Evolutionary conservation across 2,888 invertebrate genomes (phyloP), one percentile per base, ranked within the genome.

Genomic region (Oscheius sp.): DNA sequence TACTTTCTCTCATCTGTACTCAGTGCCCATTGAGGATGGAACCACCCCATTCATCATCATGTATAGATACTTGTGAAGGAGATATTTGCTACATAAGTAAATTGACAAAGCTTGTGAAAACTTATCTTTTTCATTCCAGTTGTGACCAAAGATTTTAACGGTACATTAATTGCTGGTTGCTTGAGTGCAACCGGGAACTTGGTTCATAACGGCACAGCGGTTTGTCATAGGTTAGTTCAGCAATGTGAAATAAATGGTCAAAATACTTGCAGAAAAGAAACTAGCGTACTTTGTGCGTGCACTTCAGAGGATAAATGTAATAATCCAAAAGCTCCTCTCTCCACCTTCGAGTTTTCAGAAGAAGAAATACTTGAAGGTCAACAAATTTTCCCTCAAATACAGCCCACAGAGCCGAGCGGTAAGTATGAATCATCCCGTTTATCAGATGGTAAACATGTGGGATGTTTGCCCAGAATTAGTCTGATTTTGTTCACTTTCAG

Each of bases 141-240:
- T 2, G 74, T 77, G 24, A 79, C 77, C 63, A 72, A 73, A 36
- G 72, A 61, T 65, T 77, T 75, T 65, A 79, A 79, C 26, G 74
- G 72, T 9, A 79, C 78, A n/a, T 69, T 79, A 20, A 77, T 72
- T 28, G 76, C 78, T 1, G 78, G 78, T 1, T 79, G 78, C 41
- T 67, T 78, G 61, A 50, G 65, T 36, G 57, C 75, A 6, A 47
- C 36, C 0, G 71, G 70, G n/a, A 68, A 59, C 2, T 74, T 75
- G 22, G 70, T 54, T 24, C 45, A 45, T 47, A 56, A 68, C 5
- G 33, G 65, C 28, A 59, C 71, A 22, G 66, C 73, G 4, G 62
- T 74, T 49, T 76, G 76, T 59, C 68, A 74, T 44, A 72, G 75
- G 71, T 71, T 32, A 2, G 32, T 22, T 20, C n/a, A n/a, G n/a